Base-by-base conservation (phyloP, 2,888 invertebrate species). In the Cryptocephalus moraei region DNA sequence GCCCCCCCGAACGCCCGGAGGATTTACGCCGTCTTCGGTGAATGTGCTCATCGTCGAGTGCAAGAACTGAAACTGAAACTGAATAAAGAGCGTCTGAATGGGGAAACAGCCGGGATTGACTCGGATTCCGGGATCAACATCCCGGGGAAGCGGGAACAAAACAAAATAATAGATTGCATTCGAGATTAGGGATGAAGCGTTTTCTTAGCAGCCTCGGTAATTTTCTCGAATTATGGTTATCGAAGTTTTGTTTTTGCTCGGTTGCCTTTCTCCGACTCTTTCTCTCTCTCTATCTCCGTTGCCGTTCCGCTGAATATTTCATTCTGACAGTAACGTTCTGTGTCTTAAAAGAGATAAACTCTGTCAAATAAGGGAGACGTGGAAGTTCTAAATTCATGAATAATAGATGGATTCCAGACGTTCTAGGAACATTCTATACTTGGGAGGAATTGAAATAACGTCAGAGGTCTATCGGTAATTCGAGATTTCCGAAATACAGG, bases 121-220 rank as follows among this genome's bases (percentile, higher is more conserved):
- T 60, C 58, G 53, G 60, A 59, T 34, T 14, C 42, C 44, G 49
- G 44, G 47, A 52, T 52, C 58, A 55, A 50, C 55, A 39, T 45
- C 41, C 43, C 46, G 49, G 47, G 54, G 49, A 59, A 59, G 60
- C 61, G 11, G n/a, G 36, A 60, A 22, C 22, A 22, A 61, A 62
- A 63, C 63, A 62, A 63, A 65, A 63, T 62, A 62, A 61, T 62
- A 64, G 63, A 64, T 64, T 22, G 62, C 61, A 63, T 62, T 62
- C 59, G 58, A 64, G 63, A 64, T 64, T 62, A 62, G 58, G 60
- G 58, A 60, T 61, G 59, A 61, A 62, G 55, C 61, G 62, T 55
- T 57, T 56, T 56, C 58, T 47, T 57, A 60, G 60, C 58, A 60
- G 56, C 59, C 59, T 55, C 56, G 58, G 62, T 61, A 22, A 22